A percentile compares a stretch with the other conserved stretches of the same genome.
phyloP scores from a whole-genome alignment of 1,140 invertebrate genomes.

The Latrodectus geometricus region DNA sequence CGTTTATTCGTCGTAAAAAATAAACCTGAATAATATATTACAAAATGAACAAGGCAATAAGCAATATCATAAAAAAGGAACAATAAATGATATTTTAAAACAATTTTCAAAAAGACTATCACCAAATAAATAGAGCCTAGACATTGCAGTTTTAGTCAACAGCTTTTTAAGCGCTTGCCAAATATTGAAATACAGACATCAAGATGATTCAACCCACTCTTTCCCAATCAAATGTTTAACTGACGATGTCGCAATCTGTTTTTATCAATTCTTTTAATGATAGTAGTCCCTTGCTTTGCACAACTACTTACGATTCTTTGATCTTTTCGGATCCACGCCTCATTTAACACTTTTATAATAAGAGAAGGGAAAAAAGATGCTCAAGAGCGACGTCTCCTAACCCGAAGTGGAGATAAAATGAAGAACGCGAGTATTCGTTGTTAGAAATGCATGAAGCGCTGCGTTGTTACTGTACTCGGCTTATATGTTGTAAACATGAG shows the following conservation, averaged over 20 bases:
- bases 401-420: not conserved
- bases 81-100: no score
- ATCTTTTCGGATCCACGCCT: conserved; percentile 12
- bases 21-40: no score
- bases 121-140: no score
- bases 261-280: not conserved
- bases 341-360: conserved; percentile 20
- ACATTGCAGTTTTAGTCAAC: no score
- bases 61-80: no score
- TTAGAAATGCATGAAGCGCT: no score
- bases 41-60: no score
- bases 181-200: conserved; percentile 21
- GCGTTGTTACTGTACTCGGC: no score
- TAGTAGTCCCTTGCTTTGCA: not conserved
- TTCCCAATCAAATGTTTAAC: not conserved
- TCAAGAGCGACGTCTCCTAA: not conserved
- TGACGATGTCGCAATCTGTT: not conserved
- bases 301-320: not conserved
- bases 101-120: no score
- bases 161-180: no score
- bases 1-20: no score
- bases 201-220: conserved; percentile 36
- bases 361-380: not conserved
- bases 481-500: no score
- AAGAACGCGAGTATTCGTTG: not conserved